Conservation (phyloP, 2,113 vertebrate genomes). For the Bubalus kerabau region DNA sequence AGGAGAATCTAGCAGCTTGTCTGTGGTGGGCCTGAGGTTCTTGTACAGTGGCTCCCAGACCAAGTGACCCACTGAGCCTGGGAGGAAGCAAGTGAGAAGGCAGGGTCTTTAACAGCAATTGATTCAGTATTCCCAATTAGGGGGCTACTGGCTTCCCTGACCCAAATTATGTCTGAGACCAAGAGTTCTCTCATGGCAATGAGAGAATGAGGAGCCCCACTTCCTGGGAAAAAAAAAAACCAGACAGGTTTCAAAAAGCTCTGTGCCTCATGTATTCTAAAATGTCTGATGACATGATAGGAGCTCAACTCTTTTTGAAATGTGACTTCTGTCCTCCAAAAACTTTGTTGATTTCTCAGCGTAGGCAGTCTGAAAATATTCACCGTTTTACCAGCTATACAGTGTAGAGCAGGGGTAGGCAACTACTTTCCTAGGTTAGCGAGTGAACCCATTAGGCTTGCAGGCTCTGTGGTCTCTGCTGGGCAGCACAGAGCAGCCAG, state of each 20-base stretch:
- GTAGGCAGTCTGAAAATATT: background rate
- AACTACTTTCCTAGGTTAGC: background rate
- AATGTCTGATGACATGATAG: background rate
- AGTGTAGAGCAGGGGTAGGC: background rate
- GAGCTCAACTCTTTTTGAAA: background rate
- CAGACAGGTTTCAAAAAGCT: fast-evolving
- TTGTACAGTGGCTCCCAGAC: background rate
- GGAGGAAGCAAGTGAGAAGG: background rate
- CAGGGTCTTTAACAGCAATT: background rate
- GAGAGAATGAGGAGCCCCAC: background rate
- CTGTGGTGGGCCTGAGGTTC: fast-evolving
- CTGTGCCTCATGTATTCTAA: background rate
- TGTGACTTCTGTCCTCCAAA: background rate
- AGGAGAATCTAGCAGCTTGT: background rate
- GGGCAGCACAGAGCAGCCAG: fast-evolving
- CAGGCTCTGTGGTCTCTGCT: background rate
- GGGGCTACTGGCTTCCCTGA: background rate
- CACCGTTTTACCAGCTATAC: background rate
- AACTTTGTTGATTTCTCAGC: background rate
- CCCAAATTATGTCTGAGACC: background rate
- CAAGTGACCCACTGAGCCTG: fast-evolving
- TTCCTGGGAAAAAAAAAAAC: background rate
- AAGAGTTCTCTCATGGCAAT: background rate
- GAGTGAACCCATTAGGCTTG: background rate
- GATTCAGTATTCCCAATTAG: too few relatives aligned